Conservation (phyloP, 2,888 invertebrate genomes). For the Drosophila aldrichi region DNA sequence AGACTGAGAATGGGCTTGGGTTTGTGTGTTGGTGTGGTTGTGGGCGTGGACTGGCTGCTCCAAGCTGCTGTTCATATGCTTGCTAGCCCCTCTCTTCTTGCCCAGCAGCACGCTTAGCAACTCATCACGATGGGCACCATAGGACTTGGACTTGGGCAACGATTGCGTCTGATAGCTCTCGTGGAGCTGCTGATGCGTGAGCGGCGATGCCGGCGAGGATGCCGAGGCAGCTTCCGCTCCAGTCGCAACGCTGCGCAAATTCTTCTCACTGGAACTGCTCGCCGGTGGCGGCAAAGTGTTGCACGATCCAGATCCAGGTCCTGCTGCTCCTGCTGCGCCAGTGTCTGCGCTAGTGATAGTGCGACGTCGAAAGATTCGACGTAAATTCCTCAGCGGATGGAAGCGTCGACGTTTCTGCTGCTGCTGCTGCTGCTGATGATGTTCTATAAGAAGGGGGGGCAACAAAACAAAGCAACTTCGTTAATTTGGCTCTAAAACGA, state of each 20-base stretch:
- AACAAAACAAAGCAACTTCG: constrained; percentile 9
- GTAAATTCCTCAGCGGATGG: constrained; percentile 85
- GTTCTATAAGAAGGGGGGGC: constrained; percentile 68
- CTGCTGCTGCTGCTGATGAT: constrained; percentile 80
- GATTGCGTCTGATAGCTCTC: constrained; percentile 80
- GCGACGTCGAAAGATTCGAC: constrained; percentile 85
- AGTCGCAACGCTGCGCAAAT: constrained; percentile 73
- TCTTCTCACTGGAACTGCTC: constrained; percentile 81
- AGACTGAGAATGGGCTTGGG: constrained; percentile 17
- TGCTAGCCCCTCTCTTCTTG: constrained; percentile 62
- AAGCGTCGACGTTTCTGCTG: constrained; percentile 85
- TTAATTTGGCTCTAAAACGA: constrained; percentile 31
- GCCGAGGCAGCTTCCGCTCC: constrained; percentile 59
- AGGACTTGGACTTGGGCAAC: constrained; percentile 81
- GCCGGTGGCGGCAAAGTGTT: constrained; percentile 61
- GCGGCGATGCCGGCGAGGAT: constrained; percentile 80
- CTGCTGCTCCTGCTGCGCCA: constrained; percentile 40
- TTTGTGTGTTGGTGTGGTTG: constrained; percentile 43
- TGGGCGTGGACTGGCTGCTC: constrained; percentile 43
- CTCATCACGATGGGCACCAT: constrained; percentile 75
- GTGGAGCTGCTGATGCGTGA: constrained; percentile 77
- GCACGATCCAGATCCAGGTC: constrained; percentile 61
- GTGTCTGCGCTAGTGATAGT: constrained; percentile 82
- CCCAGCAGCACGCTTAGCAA: constrained; percentile 70
- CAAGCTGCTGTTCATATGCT: constrained; percentile 38